Base-by-base conservation (phyloP, 1,140 invertebrate species). In the Drosophila nigrodunni region DNA sequence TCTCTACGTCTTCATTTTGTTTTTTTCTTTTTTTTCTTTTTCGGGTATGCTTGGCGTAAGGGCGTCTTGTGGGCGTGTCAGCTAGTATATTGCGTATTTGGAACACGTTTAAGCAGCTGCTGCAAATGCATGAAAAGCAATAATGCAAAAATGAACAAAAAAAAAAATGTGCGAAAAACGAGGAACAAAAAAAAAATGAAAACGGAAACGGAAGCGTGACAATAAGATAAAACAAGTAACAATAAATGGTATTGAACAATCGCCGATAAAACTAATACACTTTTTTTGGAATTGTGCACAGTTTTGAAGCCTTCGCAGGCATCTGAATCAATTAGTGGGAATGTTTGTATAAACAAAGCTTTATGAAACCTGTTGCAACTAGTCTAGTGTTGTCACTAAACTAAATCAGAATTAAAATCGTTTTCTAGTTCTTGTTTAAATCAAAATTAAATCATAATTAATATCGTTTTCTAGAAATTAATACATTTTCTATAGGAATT, bases 31-130 rank as follows among this genome's bases (percentile, higher is more conserved):
- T 37, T 11, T 41, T 7, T 7, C 37, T 71, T 37, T 13, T 5
- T 35, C 9, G 8, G 44, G 9, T 21, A 7, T 10, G 11, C 6
- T n/a, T 1, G 50, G 54, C 35, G 21, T 21, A 2, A 11, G 37
- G 39, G 9, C 11, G 25, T 25, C 1, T 39, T 13, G 34, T 67
- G 52, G 64, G 49, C 49, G 62, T 65, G 62, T 41, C 37, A 21
- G 49, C 62, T 47, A 54, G 65, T 57, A 73, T 70, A 87, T 87
- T 87, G 82, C 83, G 82, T 87, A 87, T 87, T 88, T 88, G 82
- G 76, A 87, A 87, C 82, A 87, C 82, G 82, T 87, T 88, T 82
- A 87, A 80, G 79, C 83, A 87, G 82, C 66, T 75, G 82, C 82
- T 87, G 82, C 68, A 87, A 75, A 67, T 87, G 83, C 83, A 87